A percentile compares a stretch with the other conserved stretches of the same genome.
phyloP scores from a whole-genome alignment of 2,113 vertebrate genomes.

The Galbula dea region DNA sequence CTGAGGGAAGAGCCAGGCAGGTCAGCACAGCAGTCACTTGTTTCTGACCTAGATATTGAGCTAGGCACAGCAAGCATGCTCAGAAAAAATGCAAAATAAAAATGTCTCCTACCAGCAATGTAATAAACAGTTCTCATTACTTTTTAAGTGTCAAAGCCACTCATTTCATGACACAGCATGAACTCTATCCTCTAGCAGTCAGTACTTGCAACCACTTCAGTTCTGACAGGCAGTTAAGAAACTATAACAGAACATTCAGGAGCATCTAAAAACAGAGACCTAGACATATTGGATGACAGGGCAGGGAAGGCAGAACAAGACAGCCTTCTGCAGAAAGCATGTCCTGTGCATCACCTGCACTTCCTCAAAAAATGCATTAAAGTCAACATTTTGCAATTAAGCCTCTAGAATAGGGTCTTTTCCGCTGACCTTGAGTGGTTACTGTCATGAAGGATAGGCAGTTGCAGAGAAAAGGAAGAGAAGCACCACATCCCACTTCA shows the following conservation, averaged over 20 bases:
- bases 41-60: neutral
- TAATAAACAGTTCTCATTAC: neutral
- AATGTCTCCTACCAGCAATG: neutral
- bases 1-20: neutral
- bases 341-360: neutral
- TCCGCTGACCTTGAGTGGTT: neutral
- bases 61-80: neutral
- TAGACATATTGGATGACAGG: neutral
- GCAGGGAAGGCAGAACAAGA: neutral
- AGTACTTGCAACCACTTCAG: neutral
- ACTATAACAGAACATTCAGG: rapidly evolving
- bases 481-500: neutral
- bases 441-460: neutral
- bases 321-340: neutral
- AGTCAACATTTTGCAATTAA: neutral
- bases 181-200: neutral
- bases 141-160: neutral
- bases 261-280: neutral
- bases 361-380: neutral
- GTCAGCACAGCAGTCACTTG: neutral
- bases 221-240: neutral
- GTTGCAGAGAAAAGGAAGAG: neutral
- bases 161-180: neutral
- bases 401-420: neutral
- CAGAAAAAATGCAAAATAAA: neutral